These are phyloP conservation scores for Mellivora capensis DNA, from an alignment of 2,113 vertebrate species.

Conservation along the genomic window DNA sequence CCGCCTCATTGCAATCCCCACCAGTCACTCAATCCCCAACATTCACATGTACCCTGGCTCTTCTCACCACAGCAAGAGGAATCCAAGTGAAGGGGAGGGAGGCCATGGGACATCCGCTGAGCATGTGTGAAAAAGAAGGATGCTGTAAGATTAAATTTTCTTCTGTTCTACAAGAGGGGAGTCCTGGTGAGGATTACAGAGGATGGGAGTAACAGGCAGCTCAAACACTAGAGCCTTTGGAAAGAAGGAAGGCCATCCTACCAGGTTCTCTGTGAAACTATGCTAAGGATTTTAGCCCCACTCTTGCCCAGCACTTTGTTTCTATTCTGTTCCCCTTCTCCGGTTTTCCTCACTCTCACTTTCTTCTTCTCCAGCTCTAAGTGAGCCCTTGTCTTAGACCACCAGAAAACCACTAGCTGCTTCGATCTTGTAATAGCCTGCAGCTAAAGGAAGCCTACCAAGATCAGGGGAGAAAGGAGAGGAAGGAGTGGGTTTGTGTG, in stretches of 20 bases:
- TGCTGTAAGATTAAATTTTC: neutral
- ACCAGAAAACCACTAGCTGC: neutral
- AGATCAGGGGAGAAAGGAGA: neutral
- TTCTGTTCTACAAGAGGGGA: neutral
- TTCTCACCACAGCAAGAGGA: neutral
- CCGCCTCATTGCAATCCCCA: neutral
- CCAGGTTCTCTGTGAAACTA: neutral
- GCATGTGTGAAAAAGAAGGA: neutral
- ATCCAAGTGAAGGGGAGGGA: neutral
- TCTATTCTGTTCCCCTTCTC: neutral
- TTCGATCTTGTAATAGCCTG: neutral
- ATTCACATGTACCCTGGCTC: rapidly evolving
- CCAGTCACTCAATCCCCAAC: neutral
- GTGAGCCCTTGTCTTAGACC: neutral
- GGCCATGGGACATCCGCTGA: neutral
- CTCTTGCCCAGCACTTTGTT: neutral
- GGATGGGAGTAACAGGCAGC: rapidly evolving
- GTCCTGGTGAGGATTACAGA: neutral
- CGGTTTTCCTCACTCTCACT: neutral
- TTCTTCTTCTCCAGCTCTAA: neutral
- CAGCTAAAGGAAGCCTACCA: neutral
- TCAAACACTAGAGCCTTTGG: neutral
- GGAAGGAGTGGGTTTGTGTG: too few species aligned
- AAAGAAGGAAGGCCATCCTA: neutral
- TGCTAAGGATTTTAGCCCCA: neutral